These are phyloP conservation scores for Montipora efflorescens DNA, from an alignment of 64 coral and sea anemone genomes.

Conservation along the genomic window DNA sequence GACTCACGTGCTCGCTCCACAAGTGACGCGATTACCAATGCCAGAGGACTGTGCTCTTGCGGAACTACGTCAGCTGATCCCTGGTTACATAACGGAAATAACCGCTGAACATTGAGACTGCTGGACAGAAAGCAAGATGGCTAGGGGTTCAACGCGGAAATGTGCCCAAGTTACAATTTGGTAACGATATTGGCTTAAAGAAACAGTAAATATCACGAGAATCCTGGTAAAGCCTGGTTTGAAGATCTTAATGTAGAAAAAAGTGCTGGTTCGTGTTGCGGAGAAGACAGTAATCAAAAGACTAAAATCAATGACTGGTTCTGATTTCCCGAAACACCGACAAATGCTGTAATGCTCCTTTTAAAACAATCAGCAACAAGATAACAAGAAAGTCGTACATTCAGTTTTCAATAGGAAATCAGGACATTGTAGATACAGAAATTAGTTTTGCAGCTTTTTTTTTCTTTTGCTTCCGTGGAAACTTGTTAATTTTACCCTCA, in stretches of 20 bases:
- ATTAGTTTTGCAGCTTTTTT: background rate
- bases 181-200: background rate
- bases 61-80: constrained; percentile 71
- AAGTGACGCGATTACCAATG: constrained; percentile 67
- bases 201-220: background rate
- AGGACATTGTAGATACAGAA: background rate
- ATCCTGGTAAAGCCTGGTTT: background rate
- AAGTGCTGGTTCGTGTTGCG: background rate
- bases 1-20: constrained; percentile 62
- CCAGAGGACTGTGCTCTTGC: constrained; percentile 78
- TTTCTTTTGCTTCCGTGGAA: background rate
- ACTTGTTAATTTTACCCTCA: background rate
- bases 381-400: background rate
- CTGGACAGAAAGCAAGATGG: too few relatives aligned
- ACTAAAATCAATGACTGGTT: background rate
- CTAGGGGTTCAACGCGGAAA: too few relatives aligned
- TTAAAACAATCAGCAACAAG: background rate
- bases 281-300: background rate
- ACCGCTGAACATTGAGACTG: constrained; percentile 25
- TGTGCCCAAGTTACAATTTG: background rate
- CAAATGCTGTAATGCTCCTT: background rate
- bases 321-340: background rate
- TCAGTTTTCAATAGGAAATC: background rate
- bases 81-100: constrained; percentile 64
- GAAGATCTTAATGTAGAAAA: background rate